Base-by-base conservation (phyloP, 1,140 invertebrate genomes). In the Lasaia peninsularis region DNA sequence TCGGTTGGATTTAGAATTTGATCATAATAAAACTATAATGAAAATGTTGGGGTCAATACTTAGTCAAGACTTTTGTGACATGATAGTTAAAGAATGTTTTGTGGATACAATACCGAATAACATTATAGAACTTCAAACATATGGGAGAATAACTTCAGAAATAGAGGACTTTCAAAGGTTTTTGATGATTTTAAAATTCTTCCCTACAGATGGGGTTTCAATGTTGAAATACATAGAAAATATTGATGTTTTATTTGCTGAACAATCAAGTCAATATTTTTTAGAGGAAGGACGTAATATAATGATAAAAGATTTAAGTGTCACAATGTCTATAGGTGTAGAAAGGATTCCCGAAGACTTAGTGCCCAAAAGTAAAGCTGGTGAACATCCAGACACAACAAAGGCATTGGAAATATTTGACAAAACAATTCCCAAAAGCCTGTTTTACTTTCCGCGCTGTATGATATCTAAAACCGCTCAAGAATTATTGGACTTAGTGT, bases 261-360 rank as follows among this genome's bases (percentile, higher is more conserved):
- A 94, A 65, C 95, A 96, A 78, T 93, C 95, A 54, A 94, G 94
- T 68, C 91, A 94, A 68, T 91, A 94, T 56, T 93, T 96, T 44
- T 72, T 96, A 20, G 91, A 92, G 24, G 91, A 89, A 63, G 95
- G 96, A 0, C 88, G 93, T 37, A 89, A 87, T 62, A 92, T 98
- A 18, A 95, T 97, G 91, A 93, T 93, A 56, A 94, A 95, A 72
- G 95, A 97, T 81, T 88, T 98, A 28, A 95, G 96, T 75, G 92
- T 94, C 59, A 94, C 94, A 51, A 91, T 94, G 53, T 91, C 91
- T 62, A 88, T 93, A 66, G 91, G 91, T 2, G 81, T 89, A 1
- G 87, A 89, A 51, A 90, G 69, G 56, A 72, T 81, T 5, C 66
- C 86, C 0, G 73, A 80, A 2, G 65, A 75, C 0, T 0, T 79